Evolutionary conservation across 2,888 invertebrate species (phyloP), one percentile per base, ranked within the genome.

Genomic region (Glyphotaelius pellucidus): DNA sequence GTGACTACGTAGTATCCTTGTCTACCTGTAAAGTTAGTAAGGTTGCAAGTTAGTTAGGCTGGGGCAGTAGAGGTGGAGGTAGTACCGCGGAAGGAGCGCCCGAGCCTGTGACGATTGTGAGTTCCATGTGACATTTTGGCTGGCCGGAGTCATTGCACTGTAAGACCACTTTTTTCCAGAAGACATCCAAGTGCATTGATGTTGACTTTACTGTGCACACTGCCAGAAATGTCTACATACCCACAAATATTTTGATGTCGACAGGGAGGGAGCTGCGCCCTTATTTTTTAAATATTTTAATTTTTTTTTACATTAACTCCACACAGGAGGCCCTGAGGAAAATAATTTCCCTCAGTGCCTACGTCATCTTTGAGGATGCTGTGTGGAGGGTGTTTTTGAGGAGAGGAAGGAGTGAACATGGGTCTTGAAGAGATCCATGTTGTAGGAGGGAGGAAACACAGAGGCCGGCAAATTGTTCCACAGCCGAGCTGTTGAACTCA

Each of bases 101-200:
- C 67, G 88, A 80, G 67, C 83, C 42, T 42, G 42, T 42, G 42
- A 42, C 12, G 42, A 42, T 42, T 42, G 42, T 42, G 42, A 42
- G 42, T 11, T 83, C 42, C 88, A 52, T 84, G 89, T 90, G 93
- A 89, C 88, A 80, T 91, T 91, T 87, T 87, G 38, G 80, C 42
- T 42, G 31, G 91, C 86, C 35, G n/a, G 84, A 92, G 93, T 93
- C 93, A 93, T 91, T 87, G 93, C 83, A 91, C 93, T 52, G 19
- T 9, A 42, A 90, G 90, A 91, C 93, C 32, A 91, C 87, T 92
- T 93, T 92, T 92, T 92, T 84, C 88, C 52, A 19, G 67, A 81
- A 91, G 81, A 80, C 52, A 88, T 79, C 88, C 90, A 52, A 91
- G 80, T 80, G 80, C 90, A 86, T 47, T 86, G 52, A 89, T 91